A percentile compares a stretch with the other conserved stretches of the same genome.
Evolutionary conservation across 2,113 vertebrate genomes (phyloP).

Genomic region (Nesoenas mayeri): DNA sequence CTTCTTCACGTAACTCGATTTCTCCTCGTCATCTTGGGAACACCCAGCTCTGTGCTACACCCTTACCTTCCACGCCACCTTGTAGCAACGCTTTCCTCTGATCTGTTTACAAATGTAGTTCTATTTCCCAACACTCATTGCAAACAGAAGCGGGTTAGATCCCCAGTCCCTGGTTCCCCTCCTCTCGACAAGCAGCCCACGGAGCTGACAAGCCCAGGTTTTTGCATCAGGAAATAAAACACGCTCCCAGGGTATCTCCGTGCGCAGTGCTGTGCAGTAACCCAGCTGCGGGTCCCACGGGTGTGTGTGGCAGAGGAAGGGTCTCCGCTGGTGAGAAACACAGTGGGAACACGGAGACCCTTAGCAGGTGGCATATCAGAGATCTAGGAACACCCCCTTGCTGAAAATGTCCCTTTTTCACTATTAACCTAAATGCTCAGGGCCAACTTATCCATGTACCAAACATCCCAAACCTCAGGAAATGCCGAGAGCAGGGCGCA

Average conservation of each 20-base stretch:
- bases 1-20: not conserved
- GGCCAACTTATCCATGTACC: not conserved
- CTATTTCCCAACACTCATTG: not conserved
- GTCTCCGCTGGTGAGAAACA: not conserved
- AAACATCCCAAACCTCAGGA: not conserved
- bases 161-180: not conserved
- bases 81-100: not conserved
- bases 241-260: not conserved
- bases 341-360: not conserved
- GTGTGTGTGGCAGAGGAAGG: fast-evolving
- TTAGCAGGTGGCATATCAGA: not conserved
- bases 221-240: not conserved
- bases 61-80: not conserved
- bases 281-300: no score
- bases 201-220: not conserved
- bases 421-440: not conserved
- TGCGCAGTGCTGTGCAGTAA: not conserved
- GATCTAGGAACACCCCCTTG: not conserved
- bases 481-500: not conserved
- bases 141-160: not conserved
- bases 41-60: not conserved
- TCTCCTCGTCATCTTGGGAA: not conserved
- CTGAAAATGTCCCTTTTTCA: not conserved
- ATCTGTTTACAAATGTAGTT: not conserved
- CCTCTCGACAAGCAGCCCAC: not conserved